Conservation (phyloP, 2,888 invertebrate genomes). For the Drosophila acutilabella region DNA sequence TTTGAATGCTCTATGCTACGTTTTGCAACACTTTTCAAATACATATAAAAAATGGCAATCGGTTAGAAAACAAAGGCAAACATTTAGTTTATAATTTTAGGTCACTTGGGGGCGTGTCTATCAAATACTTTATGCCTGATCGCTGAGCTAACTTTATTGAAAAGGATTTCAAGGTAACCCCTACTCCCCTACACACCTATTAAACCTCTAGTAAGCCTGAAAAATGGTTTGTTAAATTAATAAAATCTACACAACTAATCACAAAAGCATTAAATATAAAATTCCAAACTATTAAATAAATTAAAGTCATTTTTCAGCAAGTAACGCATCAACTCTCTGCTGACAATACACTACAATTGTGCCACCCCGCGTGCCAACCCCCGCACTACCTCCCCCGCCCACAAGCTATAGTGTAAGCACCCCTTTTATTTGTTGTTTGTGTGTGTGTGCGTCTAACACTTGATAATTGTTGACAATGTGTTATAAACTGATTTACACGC, state of each 20-base stretch:
- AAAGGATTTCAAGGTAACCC: no score
- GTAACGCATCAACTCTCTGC: slow-evolving; percentile 20
- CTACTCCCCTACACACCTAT: no score
- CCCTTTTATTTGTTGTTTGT: slow-evolving; percentile 32
- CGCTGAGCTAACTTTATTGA: no score
- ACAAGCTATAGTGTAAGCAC: slow-evolving; percentile 17
- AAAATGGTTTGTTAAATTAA: no score
- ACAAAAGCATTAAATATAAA: neutral
- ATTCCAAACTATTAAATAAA: neutral
- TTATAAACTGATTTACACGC: slow-evolving; percentile 81
- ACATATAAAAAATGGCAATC: neutral
- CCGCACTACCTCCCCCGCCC: no score
- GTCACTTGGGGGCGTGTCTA: no score
- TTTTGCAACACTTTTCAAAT: neutral
- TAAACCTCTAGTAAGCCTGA: no score
- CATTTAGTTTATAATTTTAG: neutral
- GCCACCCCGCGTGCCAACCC: slow-evolving; percentile 6
- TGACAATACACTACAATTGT: neutral
- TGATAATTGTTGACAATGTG: slow-evolving; percentile 80
- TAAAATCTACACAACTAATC: neutral
- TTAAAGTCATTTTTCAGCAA: neutral
- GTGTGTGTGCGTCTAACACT: slow-evolving; percentile 49
- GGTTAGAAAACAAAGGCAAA: neutral
- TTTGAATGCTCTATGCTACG: slow-evolving; percentile 8
- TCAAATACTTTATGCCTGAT: no score